phyloP scores from a whole-genome alignment of 2,113 vertebrate species.

The Gadus macrocephalus region DNA sequence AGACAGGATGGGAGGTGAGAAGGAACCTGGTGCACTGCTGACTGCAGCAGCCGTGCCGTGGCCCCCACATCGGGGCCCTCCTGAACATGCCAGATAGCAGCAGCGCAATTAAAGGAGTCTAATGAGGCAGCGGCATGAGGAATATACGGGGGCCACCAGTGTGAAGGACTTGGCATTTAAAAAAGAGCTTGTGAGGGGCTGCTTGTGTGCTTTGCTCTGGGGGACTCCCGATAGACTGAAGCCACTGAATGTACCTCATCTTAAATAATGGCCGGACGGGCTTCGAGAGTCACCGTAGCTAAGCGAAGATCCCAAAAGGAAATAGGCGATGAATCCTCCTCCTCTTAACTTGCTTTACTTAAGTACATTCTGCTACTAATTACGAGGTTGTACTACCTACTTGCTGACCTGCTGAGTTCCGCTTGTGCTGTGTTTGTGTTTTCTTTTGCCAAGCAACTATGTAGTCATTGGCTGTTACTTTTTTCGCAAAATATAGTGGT shows the following conservation, averaged over 20 bases:
- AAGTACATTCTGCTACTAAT: no score
- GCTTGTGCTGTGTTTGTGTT: no score
- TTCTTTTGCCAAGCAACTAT: no score
- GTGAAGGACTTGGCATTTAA: constrained; percentile 28
- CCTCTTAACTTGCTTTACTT: no score
- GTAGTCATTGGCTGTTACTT: no score
- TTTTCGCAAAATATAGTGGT: no score
- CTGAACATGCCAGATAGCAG: constrained; percentile 40
- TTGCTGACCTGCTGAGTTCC: no score
- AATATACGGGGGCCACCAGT: constrained; percentile 28
- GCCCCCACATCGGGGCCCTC: neutral
- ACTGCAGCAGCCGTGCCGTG: constrained; percentile 39
- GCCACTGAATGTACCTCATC: constrained; percentile 28
- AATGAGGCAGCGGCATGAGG: constrained; percentile 41
- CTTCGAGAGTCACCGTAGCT: no score
- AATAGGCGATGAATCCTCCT: neutral
- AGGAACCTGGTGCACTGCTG: constrained; percentile 50
- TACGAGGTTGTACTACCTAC: no score
- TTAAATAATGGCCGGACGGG: constrained; percentile 37
- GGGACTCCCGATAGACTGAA: constrained; percentile 24
- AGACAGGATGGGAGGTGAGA: constrained; percentile 40
- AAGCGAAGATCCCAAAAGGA: constrained; percentile 12
- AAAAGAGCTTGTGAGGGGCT: constrained; percentile 9
- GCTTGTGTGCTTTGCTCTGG: constrained; percentile 14
- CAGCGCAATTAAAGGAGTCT: constrained; percentile 55